Percentiles rank a stretch among this genome's conserved stretches.
These are phyloP conservation scores for Centroberyx gerrardi DNA, from an alignment of 2,797 vertebrate species.

Conservation along the genomic window DNA sequence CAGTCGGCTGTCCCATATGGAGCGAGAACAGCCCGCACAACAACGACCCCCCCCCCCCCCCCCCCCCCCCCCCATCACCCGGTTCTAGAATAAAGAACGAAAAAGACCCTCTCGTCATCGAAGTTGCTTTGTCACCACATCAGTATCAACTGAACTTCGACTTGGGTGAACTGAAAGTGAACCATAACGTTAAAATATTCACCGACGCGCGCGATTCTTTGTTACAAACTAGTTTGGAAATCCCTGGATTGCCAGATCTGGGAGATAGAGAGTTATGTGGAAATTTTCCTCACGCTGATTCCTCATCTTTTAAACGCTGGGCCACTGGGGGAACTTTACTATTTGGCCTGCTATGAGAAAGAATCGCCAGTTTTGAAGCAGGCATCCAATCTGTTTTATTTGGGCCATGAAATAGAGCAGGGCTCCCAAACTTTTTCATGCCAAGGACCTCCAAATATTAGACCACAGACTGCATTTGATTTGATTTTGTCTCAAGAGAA, in stretches of 20 bases:
- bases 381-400: too few relatives aligned
- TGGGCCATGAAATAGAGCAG: not conserved
- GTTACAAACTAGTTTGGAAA: not conserved
- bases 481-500: too few relatives aligned
- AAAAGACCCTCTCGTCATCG: not conserved
- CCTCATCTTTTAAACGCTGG: not conserved
- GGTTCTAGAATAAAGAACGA: not conserved
- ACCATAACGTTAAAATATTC: not conserved
- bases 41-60: conserved; percentile 17
- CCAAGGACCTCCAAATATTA: not conserved
- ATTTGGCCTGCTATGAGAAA: too few relatives aligned
- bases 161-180: not conserved
- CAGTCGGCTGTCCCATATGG: conserved; percentile 47
- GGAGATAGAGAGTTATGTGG: not conserved
- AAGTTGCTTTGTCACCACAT: not conserved
- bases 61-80: not conserved
- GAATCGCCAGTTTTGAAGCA: not conserved
- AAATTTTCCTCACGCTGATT: not conserved
- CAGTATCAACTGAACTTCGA: not conserved
- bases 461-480: not conserved
- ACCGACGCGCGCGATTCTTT: not conserved
- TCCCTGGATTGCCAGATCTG: not conserved
- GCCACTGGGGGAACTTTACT: not conserved
- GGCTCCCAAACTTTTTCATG: not conserved
- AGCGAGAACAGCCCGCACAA: conserved; percentile 17